phyloP scores from a whole-genome alignment of 92 coral and sea anemone genomes.

The Parazoanthus darwini region DNA sequence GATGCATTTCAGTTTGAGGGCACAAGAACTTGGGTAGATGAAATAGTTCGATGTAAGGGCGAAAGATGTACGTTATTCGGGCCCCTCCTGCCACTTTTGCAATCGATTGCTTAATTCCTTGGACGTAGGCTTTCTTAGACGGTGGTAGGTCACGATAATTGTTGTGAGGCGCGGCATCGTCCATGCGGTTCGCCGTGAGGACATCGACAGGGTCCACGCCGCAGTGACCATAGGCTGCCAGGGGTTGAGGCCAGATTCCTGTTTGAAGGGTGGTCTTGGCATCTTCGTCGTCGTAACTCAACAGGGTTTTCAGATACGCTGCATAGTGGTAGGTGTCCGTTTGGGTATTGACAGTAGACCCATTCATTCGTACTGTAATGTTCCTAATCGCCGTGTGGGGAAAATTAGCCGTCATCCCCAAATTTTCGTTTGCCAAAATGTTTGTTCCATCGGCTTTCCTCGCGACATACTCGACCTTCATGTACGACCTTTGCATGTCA shows the following conservation, averaged over 20 bases:
- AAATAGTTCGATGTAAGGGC: slow-evolving; percentile 8
- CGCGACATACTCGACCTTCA: slow-evolving; percentile 5
- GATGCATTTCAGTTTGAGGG: slow-evolving; percentile 1
- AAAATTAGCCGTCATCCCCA: slow-evolving; percentile 14
- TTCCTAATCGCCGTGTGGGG: slow-evolving; percentile 13
- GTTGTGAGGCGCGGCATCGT: not conserved
- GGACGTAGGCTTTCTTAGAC: not conserved
- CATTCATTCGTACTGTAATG: slow-evolving; percentile 9
- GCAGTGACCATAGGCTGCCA: too few species aligned
- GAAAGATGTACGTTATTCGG: slow-evolving; percentile 10
- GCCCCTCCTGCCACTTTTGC: slow-evolving; percentile 3
- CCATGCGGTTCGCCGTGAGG: not conserved
- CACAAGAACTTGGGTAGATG: slow-evolving; percentile 1
- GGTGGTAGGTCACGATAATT: not conserved
- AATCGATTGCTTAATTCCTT: not conserved
- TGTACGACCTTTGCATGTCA: not conserved
- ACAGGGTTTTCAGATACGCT: slow-evolving; percentile 6
- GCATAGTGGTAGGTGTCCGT: not conserved
- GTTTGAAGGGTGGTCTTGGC: slow-evolving; percentile 9
- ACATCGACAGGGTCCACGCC: too few species aligned
- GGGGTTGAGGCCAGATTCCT: too few species aligned
- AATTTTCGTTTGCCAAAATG: not conserved
- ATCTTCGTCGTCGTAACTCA: not conserved
- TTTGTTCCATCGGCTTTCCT: slow-evolving; percentile 5
- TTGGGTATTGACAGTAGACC: slow-evolving; percentile 5